A percentile compares a stretch with the other conserved stretches of the same genome.
Evolutionary conservation across 2,888 invertebrate genomes (phyloP).

Genomic region (Macaria liturata): DNA sequence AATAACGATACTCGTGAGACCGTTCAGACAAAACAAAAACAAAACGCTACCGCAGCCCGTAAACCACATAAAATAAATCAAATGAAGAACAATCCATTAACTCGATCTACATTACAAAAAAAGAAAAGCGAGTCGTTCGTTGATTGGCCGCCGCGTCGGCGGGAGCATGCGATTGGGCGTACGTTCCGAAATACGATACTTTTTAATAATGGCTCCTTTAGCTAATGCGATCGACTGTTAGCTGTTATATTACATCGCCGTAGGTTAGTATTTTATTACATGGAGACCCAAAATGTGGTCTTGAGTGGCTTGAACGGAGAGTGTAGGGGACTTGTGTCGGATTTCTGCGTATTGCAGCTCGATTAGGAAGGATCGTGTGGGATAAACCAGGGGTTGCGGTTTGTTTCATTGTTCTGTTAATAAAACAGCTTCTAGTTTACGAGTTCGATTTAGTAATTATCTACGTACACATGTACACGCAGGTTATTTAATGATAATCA

Average conservation of each 20-base stretch:
- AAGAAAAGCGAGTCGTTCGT: conserved; percentile 56
- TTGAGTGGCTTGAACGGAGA: conserved; percentile 54
- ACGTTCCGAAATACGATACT: conserved; percentile 80
- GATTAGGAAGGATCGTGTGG: conserved; percentile 48
- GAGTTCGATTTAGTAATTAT: no score
- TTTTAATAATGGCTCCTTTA: conserved; percentile 83
- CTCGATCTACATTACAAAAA: conserved; percentile 72
- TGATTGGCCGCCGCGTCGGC: conserved; percentile 67
- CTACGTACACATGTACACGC: no score
- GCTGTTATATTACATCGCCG: conserved; percentile 72
- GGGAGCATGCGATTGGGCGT: conserved; percentile 66
- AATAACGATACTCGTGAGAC: not conserved
- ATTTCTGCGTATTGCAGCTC: conserved; percentile 56
- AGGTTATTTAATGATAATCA: no score
- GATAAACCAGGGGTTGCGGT: conserved; percentile 48
- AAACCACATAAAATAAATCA: conserved; percentile 73
- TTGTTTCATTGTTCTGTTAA: conserved; percentile 38
- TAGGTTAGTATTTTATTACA: conserved; percentile 78
- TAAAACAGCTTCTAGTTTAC: conserved; percentile 6
- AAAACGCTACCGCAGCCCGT: conserved; percentile 26
- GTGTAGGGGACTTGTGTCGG: conserved; percentile 49
- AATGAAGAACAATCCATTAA: conserved; percentile 81
- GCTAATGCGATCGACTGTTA: conserved; percentile 80
- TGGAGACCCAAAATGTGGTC: conserved; percentile 67
- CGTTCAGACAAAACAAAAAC: conserved; percentile 16